Conservation (phyloP, 2,797 vertebrate genomes). For the Myiotriccus ornatus region DNA sequence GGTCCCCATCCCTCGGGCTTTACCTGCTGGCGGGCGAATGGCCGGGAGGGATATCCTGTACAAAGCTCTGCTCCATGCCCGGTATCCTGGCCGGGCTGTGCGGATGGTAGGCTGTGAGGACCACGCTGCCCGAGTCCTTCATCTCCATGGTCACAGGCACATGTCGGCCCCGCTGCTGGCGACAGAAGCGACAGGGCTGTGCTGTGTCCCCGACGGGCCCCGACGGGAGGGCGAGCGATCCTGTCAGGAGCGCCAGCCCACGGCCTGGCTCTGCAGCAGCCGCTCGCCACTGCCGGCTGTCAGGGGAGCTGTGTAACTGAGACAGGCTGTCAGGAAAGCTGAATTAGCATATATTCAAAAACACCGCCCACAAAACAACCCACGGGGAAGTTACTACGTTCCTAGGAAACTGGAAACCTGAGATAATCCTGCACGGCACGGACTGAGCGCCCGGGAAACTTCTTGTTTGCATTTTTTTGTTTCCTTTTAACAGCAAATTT, state of each 20-base stretch:
- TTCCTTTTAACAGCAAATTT: not conserved
- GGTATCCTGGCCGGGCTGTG: conserved; percentile 76
- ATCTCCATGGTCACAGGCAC: conserved; percentile 78
- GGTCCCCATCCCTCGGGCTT: not conserved
- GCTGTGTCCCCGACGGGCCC: not conserved
- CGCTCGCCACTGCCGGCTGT: not conserved
- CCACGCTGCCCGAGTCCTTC: conserved; percentile 84
- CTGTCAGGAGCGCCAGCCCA: not conserved
- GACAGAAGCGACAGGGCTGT: not conserved
- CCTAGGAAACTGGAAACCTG: conserved; percentile 64
- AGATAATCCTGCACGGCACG: not conserved
- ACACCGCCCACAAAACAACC: conserved; percentile 68
- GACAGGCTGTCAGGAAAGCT: not conserved
- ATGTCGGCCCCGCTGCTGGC: conserved; percentile 27
- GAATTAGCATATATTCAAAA: conserved; percentile 66
- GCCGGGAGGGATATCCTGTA: conserved; percentile 66
- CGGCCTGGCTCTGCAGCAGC: not conserved
- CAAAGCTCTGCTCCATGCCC: conserved; percentile 72
- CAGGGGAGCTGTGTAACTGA: not conserved
- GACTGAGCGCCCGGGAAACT: not conserved
- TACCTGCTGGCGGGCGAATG: conserved; percentile 79
- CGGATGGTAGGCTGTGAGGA: conserved; percentile 86
- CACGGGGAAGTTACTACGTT: conserved; percentile 3
- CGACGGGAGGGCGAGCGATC: not conserved
- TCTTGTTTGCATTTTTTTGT: not conserved